A percentile compares a stretch with the other conserved stretches of the same genome.
Evolutionary conservation across 2,888 invertebrate genomes (phyloP).

Genomic region (Acronicta psi): DNA sequence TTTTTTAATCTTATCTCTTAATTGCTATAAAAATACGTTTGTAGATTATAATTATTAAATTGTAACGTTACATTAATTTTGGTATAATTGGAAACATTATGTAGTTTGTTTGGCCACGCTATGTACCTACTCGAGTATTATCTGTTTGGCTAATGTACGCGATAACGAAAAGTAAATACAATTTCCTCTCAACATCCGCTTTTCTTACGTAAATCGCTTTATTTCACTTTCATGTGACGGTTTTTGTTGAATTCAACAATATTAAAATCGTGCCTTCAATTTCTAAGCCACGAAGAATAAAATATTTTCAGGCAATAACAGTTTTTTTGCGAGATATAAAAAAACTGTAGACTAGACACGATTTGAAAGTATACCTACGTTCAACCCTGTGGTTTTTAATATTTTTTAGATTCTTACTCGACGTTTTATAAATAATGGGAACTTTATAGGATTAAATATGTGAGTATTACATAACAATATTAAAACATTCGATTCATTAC

Average conservation of each 20-base stretch:
- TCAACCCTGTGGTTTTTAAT: background rate
- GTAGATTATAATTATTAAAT: background rate
- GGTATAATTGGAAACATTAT: conserved; percentile 18
- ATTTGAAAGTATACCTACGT: background rate
- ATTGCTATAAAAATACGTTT: background rate
- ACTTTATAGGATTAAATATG: conserved; percentile 45
- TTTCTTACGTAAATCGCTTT: conserved; percentile 37
- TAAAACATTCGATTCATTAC: conserved; percentile 55
- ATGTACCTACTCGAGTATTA: conserved; percentile 24
- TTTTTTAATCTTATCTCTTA: too few species aligned
- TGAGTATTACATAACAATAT: conserved; percentile 46
- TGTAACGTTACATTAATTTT: conserved; percentile 6
- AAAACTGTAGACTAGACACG: conserved; percentile 19
- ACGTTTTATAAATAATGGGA: conserved; percentile 25
- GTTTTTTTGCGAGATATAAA: conserved; percentile 21
- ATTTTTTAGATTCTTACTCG: background rate
- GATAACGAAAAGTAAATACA: conserved; percentile 42
- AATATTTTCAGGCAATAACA: conserved; percentile 23
- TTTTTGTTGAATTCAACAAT: conserved; percentile 18
- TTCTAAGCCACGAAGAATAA: conserved; percentile 14
- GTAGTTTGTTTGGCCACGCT: conserved; percentile 16
- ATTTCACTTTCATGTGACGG: conserved; percentile 4
- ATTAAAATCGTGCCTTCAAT: conserved; percentile 15
- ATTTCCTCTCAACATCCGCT: conserved; percentile 40
- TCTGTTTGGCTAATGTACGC: conserved; percentile 31